phyloP scores from a whole-genome alignment of 2,797 vertebrate species.

The Pogoniulus pusillus region DNA sequence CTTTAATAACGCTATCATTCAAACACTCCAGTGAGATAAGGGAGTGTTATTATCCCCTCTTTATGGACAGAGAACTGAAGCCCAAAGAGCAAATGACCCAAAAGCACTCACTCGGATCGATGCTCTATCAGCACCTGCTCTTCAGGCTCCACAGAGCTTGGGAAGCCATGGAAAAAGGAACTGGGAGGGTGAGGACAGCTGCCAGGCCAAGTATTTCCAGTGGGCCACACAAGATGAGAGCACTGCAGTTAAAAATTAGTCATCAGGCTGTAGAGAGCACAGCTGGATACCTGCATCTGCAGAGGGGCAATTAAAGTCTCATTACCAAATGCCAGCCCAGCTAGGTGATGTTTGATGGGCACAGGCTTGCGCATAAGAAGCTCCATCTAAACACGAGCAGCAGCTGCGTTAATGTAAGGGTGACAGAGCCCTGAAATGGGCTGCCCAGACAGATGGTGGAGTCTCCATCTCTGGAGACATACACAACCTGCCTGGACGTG shows the following conservation, averaged over 20 bases:
- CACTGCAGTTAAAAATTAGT: accelerated
- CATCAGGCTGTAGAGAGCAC: not conserved
- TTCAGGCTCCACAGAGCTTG: not conserved
- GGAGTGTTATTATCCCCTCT: not conserved
- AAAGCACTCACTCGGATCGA: accelerated
- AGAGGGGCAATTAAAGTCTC: not conserved
- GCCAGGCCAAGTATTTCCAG: not conserved
- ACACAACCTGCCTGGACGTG: too few relatives aligned
- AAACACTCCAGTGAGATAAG: not conserved
- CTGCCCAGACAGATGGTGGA: too few relatives aligned
- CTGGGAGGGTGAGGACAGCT: not conserved
- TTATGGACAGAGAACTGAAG: not conserved
- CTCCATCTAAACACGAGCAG: too few relatives aligned
- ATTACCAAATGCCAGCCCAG: not conserved
- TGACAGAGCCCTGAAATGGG: too few relatives aligned
- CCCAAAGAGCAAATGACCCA: not conserved
- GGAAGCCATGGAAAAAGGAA: not conserved
- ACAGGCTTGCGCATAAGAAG: too few relatives aligned
- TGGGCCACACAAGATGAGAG: accelerated
- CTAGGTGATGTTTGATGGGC: not conserved
- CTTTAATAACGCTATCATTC: not conserved
- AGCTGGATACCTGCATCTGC: accelerated
- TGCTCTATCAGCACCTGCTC: not conserved
- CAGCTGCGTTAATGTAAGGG: too few relatives aligned
- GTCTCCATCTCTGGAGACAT: too few relatives aligned